Evolutionary conservation across 2,888 invertebrate genomes (phyloP).

Genomic region (Eilema depressum): DNA sequence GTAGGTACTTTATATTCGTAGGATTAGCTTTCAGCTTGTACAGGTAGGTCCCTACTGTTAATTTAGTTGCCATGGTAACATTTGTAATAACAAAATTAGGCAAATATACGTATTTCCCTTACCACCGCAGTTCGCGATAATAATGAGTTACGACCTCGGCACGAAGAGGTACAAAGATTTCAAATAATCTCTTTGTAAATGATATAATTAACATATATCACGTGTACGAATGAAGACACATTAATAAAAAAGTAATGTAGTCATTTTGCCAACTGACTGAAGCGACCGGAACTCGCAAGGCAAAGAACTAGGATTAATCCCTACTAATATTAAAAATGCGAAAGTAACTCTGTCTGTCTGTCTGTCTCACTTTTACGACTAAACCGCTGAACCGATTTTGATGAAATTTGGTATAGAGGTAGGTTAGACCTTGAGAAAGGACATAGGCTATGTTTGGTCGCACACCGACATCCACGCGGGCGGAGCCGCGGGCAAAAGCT

Average conservation of each 20-base stretch:
- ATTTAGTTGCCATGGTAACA: constrained; percentile 65
- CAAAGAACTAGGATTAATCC: no score
- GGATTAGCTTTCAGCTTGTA: constrained; percentile 8
- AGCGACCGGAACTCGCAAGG: no score
- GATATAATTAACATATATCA: neutral
- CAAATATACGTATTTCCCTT: constrained; percentile 56
- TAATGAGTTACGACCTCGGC: constrained; percentile 49
- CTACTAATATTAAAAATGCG: no score
- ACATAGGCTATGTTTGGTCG: no score
- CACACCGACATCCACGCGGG: no score
- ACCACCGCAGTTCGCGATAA: constrained; percentile 41
- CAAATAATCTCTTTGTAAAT: constrained; percentile 26
- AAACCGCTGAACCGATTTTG: no score
- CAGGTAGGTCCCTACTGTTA: constrained; percentile 20
- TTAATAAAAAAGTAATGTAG: neutral
- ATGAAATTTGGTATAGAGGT: no score
- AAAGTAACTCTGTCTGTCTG: no score
- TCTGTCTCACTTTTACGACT: no score
- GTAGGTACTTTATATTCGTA: constrained; percentile 16
- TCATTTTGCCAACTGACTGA: no score
- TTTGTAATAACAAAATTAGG: constrained; percentile 79
- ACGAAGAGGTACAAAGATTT: constrained; percentile 20
- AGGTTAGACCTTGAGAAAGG: no score
- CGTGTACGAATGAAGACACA: neutral
- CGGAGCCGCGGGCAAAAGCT: no score